Evolutionary conservation across 2,888 invertebrate genomes (phyloP).

Genomic region (Spialia ferax): DNA sequence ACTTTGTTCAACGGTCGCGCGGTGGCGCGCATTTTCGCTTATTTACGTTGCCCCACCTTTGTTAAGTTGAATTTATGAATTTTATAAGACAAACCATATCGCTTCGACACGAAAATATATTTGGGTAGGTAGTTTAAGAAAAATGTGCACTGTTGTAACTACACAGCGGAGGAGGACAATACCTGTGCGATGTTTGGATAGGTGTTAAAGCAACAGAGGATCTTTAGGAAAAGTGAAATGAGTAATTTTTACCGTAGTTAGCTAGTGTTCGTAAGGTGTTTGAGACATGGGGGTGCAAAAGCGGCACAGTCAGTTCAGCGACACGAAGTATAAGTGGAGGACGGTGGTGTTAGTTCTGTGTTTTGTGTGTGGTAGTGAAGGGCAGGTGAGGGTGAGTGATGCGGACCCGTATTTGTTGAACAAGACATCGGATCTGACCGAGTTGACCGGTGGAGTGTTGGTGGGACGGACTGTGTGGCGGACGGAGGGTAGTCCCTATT

Average conservation of each 20-base stretch:
- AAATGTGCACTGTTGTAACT: slow-evolving; percentile 35
- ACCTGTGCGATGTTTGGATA: slow-evolving; percentile 66
- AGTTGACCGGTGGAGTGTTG: slow-evolving; percentile 88
- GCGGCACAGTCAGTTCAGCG: slow-evolving; percentile 83
- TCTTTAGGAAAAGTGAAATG: slow-evolving; percentile 74
- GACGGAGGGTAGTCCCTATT: slow-evolving; percentile 90
- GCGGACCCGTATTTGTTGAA: slow-evolving; percentile 78
- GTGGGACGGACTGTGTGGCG: slow-evolving; percentile 85
- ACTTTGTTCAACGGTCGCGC: slow-evolving; percentile 83
- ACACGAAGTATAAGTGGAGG: slow-evolving; percentile 86
- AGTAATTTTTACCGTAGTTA: slow-evolving; percentile 70
- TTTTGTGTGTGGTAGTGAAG: slow-evolving; percentile 64
- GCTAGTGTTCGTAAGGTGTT: slow-evolving; percentile 61
- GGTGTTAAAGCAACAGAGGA: slow-evolving; percentile 64
- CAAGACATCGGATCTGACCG: slow-evolving; percentile 79
- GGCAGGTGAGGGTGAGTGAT: slow-evolving; percentile 62
- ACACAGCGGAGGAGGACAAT: slow-evolving; percentile 41
- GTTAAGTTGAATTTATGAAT: slow-evolving; percentile 57
- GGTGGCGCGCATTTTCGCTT: slow-evolving; percentile 74
- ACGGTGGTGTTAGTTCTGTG: slow-evolving; percentile 66
- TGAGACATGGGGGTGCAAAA: slow-evolving; percentile 81
- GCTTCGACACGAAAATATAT: slow-evolving; percentile 31
- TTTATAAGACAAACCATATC: slow-evolving; percentile 49
- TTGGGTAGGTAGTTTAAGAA: slow-evolving; percentile 15
- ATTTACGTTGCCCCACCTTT: slow-evolving; percentile 79